Percentiles rank a stretch among this genome's conserved stretches.
Conservation (phyloP, 1,140 invertebrate genomes). For the Bicyclus anynana region DNA sequence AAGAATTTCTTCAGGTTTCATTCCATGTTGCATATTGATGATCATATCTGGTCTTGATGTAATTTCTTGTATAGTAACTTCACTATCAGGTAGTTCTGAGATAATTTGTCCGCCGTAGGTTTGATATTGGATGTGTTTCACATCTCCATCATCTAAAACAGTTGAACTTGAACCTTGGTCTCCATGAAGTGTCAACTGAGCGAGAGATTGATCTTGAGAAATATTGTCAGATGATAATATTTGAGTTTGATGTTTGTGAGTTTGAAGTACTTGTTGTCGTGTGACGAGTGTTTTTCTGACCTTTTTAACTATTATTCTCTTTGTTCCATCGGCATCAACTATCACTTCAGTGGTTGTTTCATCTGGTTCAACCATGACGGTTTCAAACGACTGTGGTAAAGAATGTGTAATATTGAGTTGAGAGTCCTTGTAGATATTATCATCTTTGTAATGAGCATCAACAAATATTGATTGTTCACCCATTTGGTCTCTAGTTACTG, state of each 20-base stretch:
- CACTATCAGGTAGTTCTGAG: conserved; percentile 79
- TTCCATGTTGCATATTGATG: conserved; percentile 73
- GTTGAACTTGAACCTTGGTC: conserved; percentile 81
- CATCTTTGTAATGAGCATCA: conserved; percentile 84
- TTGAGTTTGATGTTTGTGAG: conserved; percentile 59
- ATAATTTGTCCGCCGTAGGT: conserved; percentile 80
- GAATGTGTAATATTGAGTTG: conserved; percentile 82
- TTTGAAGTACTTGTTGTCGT: conserved; percentile 74
- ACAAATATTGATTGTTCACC: conserved; percentile 80
- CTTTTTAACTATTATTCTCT: conserved; percentile 87
- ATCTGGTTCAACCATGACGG: conserved; percentile 86
- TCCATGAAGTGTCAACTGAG: conserved; percentile 80
- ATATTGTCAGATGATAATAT: conserved; percentile 59
- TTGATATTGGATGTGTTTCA: conserved; percentile 79
- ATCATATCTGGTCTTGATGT: conserved; percentile 79
- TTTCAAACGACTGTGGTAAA: conserved; percentile 87
- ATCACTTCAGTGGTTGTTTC: conserved; percentile 87
- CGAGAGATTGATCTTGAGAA: conserved; percentile 79
- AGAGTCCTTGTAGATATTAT: conserved; percentile 74
- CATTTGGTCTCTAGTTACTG: conserved; percentile 69
- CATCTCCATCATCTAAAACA: conserved; percentile 79
- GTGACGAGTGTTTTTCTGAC: conserved; percentile 78
- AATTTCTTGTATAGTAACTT: conserved; percentile 81
- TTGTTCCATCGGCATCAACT: conserved; percentile 88
- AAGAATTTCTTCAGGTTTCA: conserved; percentile 78